phyloP scores from a whole-genome alignment of 2,113 vertebrate species.

The Nansenia antarctica region DNA sequence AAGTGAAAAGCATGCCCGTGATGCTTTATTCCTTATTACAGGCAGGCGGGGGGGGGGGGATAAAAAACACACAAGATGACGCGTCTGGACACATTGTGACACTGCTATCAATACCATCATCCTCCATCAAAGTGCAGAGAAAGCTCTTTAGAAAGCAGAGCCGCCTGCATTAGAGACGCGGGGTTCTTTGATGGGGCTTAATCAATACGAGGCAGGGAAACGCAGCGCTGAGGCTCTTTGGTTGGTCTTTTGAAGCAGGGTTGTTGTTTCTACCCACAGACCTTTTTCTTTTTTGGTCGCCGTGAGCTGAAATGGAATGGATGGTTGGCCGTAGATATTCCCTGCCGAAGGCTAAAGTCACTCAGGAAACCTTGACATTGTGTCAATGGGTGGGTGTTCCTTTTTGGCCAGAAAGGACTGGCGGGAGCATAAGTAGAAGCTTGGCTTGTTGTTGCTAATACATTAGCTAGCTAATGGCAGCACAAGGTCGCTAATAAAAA shows the following conservation, averaged over 20 bases:
- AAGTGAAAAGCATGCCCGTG: constrained; percentile 71
- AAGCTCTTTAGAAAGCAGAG: constrained; percentile 75
- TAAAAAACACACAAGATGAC: constrained; percentile 71
- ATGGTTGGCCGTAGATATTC: constrained; percentile 56
- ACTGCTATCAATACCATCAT: constrained; percentile 81
- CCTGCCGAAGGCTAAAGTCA: too few species aligned
- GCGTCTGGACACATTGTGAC: constrained; percentile 78
- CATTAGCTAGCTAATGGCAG: constrained; percentile 70
- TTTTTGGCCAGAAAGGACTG: constrained; percentile 34
- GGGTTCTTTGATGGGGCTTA: constrained; percentile 77
- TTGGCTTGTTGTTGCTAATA: constrained; percentile 20
- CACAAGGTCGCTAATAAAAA: constrained; percentile 64
- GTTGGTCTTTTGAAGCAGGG: constrained; percentile 72
- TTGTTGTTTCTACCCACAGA: constrained; percentile 65
- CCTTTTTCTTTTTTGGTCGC: constrained; percentile 31
- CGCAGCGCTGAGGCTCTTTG: constrained; percentile 63
- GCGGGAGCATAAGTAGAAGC: constrained; percentile 55
- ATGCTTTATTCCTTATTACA: constrained; percentile 69
- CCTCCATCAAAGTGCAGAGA: constrained; percentile 78
- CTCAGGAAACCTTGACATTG: constrained; percentile 41
- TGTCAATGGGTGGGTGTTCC: constrained; percentile 39
- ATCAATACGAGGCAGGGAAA: constrained; percentile 73
- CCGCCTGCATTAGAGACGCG: constrained; percentile 76
- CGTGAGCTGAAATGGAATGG: constrained; percentile 33
- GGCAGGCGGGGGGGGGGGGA: too few species aligned